Evolutionary conservation across 2,113 vertebrate genomes (phyloP).

Genomic region (Patagioenas fasciata): DNA sequence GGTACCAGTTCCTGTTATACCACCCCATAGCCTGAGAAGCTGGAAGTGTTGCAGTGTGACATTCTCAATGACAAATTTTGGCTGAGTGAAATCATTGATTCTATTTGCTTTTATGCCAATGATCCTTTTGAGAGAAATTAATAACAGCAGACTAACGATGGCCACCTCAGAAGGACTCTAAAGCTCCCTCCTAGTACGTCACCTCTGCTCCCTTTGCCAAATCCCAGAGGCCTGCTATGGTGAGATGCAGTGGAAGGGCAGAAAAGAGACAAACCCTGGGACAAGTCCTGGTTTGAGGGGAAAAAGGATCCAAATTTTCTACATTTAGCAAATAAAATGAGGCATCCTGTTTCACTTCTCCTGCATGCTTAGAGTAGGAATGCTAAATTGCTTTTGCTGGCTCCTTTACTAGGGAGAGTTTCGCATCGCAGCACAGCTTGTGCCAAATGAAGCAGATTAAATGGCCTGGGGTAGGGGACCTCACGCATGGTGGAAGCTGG

Average conservation of each 20-base stretch:
- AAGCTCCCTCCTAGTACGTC: not conserved
- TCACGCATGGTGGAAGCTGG: rapidly evolving
- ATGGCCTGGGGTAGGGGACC: not conserved
- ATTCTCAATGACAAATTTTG: not conserved
- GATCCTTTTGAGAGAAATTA: not conserved
- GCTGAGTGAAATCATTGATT: not conserved
- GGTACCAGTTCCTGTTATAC: rapidly evolving
- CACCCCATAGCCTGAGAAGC: not conserved
- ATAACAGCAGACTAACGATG: not conserved
- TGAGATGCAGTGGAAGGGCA: not conserved
- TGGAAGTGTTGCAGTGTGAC: not conserved
- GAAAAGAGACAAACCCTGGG: not conserved
- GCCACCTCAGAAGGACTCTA: not conserved
- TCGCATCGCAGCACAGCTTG: not conserved
- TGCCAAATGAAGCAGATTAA: not conserved
- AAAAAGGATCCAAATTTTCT: not conserved
- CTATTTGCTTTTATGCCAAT: not conserved
- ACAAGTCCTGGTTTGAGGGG: not conserved
- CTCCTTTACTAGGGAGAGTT: not conserved
- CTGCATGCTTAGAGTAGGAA: not conserved
- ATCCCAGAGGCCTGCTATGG: not conserved
- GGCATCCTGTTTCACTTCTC: not conserved
- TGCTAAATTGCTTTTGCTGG: not conserved
- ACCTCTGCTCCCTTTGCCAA: not conserved
- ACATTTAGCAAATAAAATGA: not conserved